Conservation (phyloP, 2,113 vertebrate genomes). For the Thalassoma bifasciatum region DNA sequence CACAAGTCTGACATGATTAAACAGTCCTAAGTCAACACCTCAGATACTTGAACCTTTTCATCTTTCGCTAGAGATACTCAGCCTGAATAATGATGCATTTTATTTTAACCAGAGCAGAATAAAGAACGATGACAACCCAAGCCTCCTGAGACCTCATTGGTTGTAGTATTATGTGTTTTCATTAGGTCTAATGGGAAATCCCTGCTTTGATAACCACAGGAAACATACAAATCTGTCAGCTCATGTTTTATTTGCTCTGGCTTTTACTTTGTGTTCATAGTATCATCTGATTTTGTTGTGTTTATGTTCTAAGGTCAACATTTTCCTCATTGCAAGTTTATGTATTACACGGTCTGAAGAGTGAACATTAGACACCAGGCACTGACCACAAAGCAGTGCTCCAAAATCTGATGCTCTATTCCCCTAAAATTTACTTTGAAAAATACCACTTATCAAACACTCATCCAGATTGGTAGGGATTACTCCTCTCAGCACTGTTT, state of each 20-base stretch:
- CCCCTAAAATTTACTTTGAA: not conserved
- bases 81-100: not conserved
- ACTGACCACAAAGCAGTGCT: not conserved
- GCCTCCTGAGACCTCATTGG: too few species aligned
- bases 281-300: not conserved
- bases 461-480: not conserved
- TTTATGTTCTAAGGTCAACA: not conserved
- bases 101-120: too few species aligned
- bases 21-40: too few species aligned
- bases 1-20: too few species aligned
- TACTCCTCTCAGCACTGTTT: not conserved
- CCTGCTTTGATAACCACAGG: not conserved
- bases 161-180: not conserved
- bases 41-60: too few species aligned
- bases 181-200: not conserved
- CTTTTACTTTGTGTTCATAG: not conserved
- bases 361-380: not conserved
- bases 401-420: not conserved
- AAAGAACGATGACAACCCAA: too few species aligned
- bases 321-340: not conserved
- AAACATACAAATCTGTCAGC: not conserved
- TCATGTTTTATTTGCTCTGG: not conserved
- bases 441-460: not conserved
- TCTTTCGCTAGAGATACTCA: too few species aligned
- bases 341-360: not conserved